Conservation (phyloP, 2,888 invertebrate species). For the Cepaea hortensis region DNA sequence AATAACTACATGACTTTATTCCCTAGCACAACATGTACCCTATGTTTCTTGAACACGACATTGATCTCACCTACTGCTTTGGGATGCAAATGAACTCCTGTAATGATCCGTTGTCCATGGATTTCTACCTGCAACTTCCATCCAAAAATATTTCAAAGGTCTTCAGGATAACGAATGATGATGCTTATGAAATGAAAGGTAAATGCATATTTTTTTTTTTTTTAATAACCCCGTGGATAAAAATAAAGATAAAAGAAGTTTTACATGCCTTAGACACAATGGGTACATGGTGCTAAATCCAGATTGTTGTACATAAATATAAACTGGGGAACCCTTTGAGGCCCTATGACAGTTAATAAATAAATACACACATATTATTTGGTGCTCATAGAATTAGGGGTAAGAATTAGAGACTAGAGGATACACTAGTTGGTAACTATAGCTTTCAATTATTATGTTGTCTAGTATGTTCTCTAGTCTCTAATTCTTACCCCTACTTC, state of each 20-base stretch:
- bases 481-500: too few species aligned
- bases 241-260: neutral
- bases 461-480: too few species aligned
- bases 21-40: neutral
- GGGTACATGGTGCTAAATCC: too few species aligned
- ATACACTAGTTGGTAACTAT: too few species aligned
- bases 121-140: conserved; percentile 59
- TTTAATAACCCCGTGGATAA: neutral
- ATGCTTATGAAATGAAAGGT: neutral
- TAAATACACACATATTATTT: too few species aligned
- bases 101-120: conserved; percentile 59
- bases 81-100: conserved; percentile 63
- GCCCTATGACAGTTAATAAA: too few species aligned
- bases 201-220: neutral
- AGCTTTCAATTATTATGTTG: too few species aligned
- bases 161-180: conserved; percentile 3
- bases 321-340: too few species aligned
- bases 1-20: neutral
- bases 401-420: too few species aligned
- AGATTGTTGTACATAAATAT: too few species aligned
- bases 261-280: too few species aligned
- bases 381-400: too few species aligned
- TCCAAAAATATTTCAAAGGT: conserved; percentile 41
- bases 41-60: neutral
- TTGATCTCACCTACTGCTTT: conserved; percentile 60